Percentiles rank a stretch among this genome's conserved stretches.
phyloP scores from a whole-genome alignment of 1,140 invertebrate genomes.

The Anoplophora glabripennis region DNA sequence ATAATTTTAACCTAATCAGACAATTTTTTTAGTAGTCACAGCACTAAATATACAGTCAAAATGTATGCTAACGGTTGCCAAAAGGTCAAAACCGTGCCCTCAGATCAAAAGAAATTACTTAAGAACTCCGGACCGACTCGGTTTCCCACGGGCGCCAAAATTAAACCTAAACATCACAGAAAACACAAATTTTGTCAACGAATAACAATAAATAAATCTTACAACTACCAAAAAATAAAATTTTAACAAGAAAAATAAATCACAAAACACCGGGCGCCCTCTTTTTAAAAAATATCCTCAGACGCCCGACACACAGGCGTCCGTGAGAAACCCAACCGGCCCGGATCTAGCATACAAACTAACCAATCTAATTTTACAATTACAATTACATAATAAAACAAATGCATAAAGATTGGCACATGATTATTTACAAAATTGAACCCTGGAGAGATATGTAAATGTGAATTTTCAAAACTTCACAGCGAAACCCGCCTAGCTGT shows the following conservation, averaged over 20 bases:
- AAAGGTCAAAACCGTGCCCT: slow-evolving; percentile 40
- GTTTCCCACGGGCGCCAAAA: neutral
- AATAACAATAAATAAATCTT: slow-evolving; percentile 27
- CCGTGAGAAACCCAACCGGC: neutral
- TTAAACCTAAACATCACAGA: slow-evolving; percentile 20
- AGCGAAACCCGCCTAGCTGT: slow-evolving; percentile 18
- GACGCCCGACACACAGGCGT: neutral
- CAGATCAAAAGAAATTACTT: slow-evolving; percentile 36
- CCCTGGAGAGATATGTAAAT: slow-evolving; percentile 50
- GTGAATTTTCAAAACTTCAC: slow-evolving; percentile 17
- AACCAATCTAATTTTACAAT: slow-evolving; percentile 30
- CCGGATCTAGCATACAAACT: slow-evolving; percentile 22
- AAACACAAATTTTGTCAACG: slow-evolving; percentile 29
- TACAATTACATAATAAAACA: slow-evolving; percentile 37
- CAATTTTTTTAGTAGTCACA: slow-evolving; percentile 43
- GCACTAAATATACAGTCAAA: slow-evolving; percentile 48
- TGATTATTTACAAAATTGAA: slow-evolving; percentile 48
- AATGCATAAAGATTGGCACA: slow-evolving; percentile 47
- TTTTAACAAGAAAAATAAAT: slow-evolving; percentile 24
- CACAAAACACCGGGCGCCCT: slow-evolving; percentile 4
- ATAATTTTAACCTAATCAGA: slow-evolving; percentile 46
- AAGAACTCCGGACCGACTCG: neutral
- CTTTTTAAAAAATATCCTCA: slow-evolving; percentile 19
- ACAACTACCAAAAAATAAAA: slow-evolving; percentile 19
- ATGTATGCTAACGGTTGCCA: slow-evolving; percentile 39